These are phyloP conservation scores for Hydrozoanthus tunicans DNA, from an alignment of 64 coral and sea anemone genomes.

Conservation along the genomic window DNA sequence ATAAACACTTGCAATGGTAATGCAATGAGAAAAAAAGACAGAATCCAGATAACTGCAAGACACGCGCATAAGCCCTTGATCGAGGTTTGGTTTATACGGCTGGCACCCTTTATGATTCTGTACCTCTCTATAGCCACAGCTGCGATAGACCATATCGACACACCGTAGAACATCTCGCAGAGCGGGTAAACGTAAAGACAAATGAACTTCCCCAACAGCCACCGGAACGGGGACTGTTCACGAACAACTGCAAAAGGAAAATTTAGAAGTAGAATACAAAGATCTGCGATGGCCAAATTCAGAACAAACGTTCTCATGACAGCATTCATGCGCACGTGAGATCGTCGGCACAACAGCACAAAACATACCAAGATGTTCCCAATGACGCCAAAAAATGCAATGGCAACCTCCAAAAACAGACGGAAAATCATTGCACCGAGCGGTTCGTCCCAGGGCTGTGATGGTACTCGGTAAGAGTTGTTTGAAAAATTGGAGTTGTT, in stretches of 20 bases:
- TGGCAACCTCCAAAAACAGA: conserved; percentile 48
- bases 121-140: conserved; percentile 81
- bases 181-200: conserved; percentile 75
- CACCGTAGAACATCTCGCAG: conserved; percentile 70
- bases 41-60: conserved; percentile 43
- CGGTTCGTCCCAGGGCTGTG: conserved; percentile 38
- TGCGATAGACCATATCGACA: conserved; percentile 82
- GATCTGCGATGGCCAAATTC: conserved; percentile 82
- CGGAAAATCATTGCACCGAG: conserved; percentile 24
- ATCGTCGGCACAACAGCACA: conserved; percentile 44
- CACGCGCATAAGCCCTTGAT: conserved; percentile 41
- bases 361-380: conserved; percentile 76
- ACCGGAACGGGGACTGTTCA: conserved; percentile 63
- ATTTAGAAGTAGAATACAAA: conserved; percentile 67
- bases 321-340: conserved; percentile 52
- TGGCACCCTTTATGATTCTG: conserved; percentile 46
- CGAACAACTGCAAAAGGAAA: conserved; percentile 75
- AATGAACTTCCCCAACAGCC: conserved; percentile 73
- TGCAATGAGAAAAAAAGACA: conserved; percentile 63
- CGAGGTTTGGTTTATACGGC: background rate
- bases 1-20: conserved; percentile 71
- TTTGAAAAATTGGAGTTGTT: conserved; percentile 36
- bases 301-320: conserved; percentile 60
- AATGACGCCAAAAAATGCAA: conserved; percentile 61
- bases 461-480: background rate